Evolutionary conservation across 2,797 vertebrate species (phyloP), one percentile per base, ranked within the genome.

Genomic region (Gymnopithys bicolor): DNA sequence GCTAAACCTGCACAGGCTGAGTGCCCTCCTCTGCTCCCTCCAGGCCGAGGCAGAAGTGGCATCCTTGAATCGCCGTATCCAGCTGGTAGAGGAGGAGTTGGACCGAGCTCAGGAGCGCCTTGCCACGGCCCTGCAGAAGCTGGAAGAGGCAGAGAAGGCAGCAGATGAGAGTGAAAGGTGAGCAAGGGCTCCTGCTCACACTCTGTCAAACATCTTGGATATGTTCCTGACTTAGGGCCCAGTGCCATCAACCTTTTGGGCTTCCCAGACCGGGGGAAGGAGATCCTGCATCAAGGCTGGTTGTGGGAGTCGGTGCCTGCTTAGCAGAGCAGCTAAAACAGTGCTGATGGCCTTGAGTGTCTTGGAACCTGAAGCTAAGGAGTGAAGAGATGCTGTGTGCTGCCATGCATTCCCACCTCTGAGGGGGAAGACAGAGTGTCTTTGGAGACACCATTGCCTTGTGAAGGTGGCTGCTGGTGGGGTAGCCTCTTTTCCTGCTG

Each of bases 131-230:
- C 96, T 99, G 92, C 98, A 98, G 52, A 99, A 99, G 88, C 97
- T 99, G 93, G 98, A 99, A 37, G 99, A 99, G 93, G 98, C 98
- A 0, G 99, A 99, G 97, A 99, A 99, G 78, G 97, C 97, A 0
- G 98, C 99, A 0, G 99, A 99, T 39, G 99, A 99, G 96, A 99
- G 99, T 0, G 99, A 99, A 97, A 98, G 99, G 99, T 99, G 78
- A 80, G 97, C 37, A 30, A 59, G 27, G 28, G 30, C 45, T 63
- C 41, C 55, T 74, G 70, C 39, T n/a, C 0, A 30, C 16, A 1
- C 21, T 67, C 16, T 2, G 7, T 48, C 28, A 24, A 2, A 18
- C 15, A 3, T 5, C 6, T 83, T 7, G 0, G 52, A 15, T 0
- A 2, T 9, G 27, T 33, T 88, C 37, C 51, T 28, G 63, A 27